Evolutionary conservation across 2,888 invertebrate genomes (phyloP).

Genomic region (Melanostoma mellinum): DNA sequence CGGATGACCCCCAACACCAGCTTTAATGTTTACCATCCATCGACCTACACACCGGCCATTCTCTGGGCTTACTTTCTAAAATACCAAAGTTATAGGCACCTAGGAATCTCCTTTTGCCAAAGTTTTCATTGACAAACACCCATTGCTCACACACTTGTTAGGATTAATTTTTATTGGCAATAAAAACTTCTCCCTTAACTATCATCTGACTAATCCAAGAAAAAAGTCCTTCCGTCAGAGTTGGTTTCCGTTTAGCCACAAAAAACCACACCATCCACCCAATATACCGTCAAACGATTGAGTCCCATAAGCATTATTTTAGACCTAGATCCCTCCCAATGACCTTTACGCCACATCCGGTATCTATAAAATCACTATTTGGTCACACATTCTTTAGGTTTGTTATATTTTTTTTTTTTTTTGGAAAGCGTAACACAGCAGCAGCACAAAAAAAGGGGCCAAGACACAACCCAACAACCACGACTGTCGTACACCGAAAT

Average conservation of each 20-base stretch:
- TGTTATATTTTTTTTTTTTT: slow-evolving; percentile 12
- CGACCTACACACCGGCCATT: not conserved
- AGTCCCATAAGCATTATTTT: slow-evolving; percentile 33
- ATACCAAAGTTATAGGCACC: not conserved
- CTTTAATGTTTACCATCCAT: not conserved
- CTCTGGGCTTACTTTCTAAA: not conserved
- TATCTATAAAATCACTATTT: slow-evolving; percentile 56
- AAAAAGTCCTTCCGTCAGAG: slow-evolving; percentile 15
- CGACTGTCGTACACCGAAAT: slow-evolving; percentile 40
- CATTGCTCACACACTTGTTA: slow-evolving; percentile 39
- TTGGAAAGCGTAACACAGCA: slow-evolving; percentile 8
- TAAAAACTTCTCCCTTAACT: slow-evolving; percentile 34
- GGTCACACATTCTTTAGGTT: slow-evolving; percentile 47
- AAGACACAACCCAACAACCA: slow-evolving; percentile 11
- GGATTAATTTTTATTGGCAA: slow-evolving; percentile 46
- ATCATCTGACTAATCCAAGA: slow-evolving; percentile 12
- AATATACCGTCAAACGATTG: slow-evolving; percentile 35
- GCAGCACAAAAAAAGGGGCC: not conserved
- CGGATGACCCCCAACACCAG: not conserved
- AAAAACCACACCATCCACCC: slow-evolving; percentile 27
- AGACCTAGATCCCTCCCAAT: slow-evolving; percentile 24
- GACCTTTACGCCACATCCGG: slow-evolving; percentile 30
- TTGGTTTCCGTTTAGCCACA: slow-evolving; percentile 13
- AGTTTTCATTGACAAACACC: slow-evolving; percentile 13
- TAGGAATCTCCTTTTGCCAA: not conserved